Base-by-base conservation (phyloP, 2,797 vertebrate species). In the Arctocebus calabarensis region DNA sequence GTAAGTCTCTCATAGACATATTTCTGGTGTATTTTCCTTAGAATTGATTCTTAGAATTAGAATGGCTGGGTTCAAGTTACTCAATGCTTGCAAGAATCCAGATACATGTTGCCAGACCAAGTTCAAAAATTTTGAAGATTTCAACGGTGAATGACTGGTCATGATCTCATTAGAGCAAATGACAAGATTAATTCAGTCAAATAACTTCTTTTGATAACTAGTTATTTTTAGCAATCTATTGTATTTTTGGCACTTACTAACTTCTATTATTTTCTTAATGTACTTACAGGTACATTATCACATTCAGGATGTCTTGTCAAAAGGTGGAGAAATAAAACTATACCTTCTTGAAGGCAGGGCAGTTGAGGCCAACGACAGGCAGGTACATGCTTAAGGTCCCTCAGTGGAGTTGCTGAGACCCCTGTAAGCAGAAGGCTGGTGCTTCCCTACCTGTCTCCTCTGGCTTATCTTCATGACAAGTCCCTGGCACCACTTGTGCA, bases 81-180 rank as follows among this genome's bases (percentile, higher is more conserved):
- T 5, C 52, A 29, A 55, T 55, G 0, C 27, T 92, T 92, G 59
- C 5, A 92, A 48, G 6, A 27, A 7, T 82, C 2, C 12, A 61
- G 40, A 8, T 73, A 84, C 12, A 27, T 0, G 20, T 73, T 32
- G 5, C 74, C 57, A 74, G 17, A 25, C n/a, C 85, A 19, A 8
- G 87, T 90, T 77, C 32, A 40, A 61, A 93, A 84, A 43, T 40
- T 45, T 88, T 68, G 19, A 84, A 74, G 4, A 57, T 83, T 81
- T 94, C 48, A 59, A 23, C 7, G 19, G 10, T 34, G 17, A 95
- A 82, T 52, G 17, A 40, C 11, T 34, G 12, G 5, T 34, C 52
- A 10, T 61, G 11, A 10, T 19, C n/a, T 94, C 29, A 70, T 32
- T 68, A 22, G 5, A n/a, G 29, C 14, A 68, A 94, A 92, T 66